Evolutionary conservation across 2,888 invertebrate genomes (phyloP), one percentile per base, ranked within the genome.

Genomic region (Trichacis sp.): DNA sequence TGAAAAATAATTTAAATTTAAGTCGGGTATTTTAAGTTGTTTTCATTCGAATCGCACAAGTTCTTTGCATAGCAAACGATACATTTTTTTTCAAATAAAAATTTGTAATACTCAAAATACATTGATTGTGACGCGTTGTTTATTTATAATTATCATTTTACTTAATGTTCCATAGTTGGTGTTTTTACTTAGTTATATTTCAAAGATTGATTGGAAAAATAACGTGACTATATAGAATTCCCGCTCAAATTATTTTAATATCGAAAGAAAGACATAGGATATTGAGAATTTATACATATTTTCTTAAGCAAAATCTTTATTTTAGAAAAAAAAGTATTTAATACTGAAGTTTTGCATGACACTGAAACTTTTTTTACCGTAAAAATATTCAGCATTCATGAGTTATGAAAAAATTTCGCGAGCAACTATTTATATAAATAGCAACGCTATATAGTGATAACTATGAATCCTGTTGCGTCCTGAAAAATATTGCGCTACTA

Each of bases 381-480:
- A 11, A 29, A 29, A 47, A 2, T 17, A 24, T 24, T 24, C 8
- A 47, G 4, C 18, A 24, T 24, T 24, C 8, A 5, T 24, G 24
- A 24, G 24, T 24, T 24, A n/a, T 24, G 8, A 24, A 8, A 24
- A 24, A 5, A 52, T 59, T 56, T 60, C 56, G 62, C 64, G 64
- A 56, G 62, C 61, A 65, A 59, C 65, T 69, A 69, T 73, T 73
- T 73, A 72, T 70, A 61, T 71, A 72, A 69, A 68, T 75, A 75
- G 68, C 58, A 69, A 64, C 69, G 73, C 71, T 70, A 72, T 76
- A 73, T 69, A 69, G 73, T 73, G 77, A 78, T 76, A 79, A 80
- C 79, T 77, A 70, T 69, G 70, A 73, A 65, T 77, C 74, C 75
- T 71, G 70, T 78, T 79, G 78, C 78, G 77, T 79, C 77, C 75